phyloP scores from a whole-genome alignment of 2,888 invertebrate genomes.

The Latheticus oryzae region DNA sequence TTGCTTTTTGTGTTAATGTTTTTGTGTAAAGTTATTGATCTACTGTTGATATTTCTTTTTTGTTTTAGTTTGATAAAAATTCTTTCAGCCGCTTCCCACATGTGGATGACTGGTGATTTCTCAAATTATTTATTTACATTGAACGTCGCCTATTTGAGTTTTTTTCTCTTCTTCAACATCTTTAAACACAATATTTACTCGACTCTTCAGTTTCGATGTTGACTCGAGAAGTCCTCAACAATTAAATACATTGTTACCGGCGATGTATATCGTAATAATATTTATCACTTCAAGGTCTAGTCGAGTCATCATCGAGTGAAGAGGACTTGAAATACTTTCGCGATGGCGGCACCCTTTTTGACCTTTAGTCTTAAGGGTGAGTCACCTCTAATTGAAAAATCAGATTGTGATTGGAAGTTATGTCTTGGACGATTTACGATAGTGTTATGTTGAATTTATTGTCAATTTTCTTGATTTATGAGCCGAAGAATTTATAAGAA shows the following conservation, averaged over 20 bases:
- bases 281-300: conserved; percentile 32
- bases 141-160: conserved; percentile 41
- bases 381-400: too few species aligned
- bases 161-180: conserved; percentile 39
- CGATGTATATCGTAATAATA: conserved; percentile 39
- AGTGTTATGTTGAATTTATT: too few species aligned
- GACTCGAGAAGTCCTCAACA: conserved; percentile 50
- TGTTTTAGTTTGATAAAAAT: too few species aligned
- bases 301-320: conserved; percentile 22
- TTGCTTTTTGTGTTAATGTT: too few species aligned
- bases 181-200: conserved; percentile 53
- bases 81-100: too few species aligned
- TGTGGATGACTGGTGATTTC: conserved; percentile 49
- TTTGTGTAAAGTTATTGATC: too few species aligned
- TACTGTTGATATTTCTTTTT: too few species aligned
- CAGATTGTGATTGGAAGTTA: too few species aligned
- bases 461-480: too few species aligned
- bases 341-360: conserved; percentile 26
- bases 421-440: too few species aligned
- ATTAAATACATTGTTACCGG: conserved; percentile 54
- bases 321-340: conserved; percentile 16
- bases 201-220: conserved; percentile 50
- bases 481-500: too few species aligned
- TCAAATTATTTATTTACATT: conserved; percentile 49
- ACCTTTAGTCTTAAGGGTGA: conserved; percentile 21